Evolutionary conservation across 2,888 invertebrate species (phyloP).

Genomic region (Peribatodes rhomboidaria): DNA sequence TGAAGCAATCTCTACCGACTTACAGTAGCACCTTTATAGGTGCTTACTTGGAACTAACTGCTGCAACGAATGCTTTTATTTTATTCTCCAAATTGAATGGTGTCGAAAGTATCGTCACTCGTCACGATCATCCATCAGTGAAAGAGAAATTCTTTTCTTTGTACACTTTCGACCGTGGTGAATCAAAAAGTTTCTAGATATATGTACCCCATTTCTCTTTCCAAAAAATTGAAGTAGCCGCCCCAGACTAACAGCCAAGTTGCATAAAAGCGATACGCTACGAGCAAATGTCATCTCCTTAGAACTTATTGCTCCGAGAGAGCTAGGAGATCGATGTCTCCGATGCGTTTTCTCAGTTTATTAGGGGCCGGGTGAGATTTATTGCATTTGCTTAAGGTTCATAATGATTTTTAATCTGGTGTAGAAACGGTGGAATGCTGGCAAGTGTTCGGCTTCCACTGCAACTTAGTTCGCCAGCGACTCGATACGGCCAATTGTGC

Average conservation of each 20-base stretch:
- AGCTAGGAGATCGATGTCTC: constrained; percentile 18
- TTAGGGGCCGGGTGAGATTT: constrained; percentile 22
- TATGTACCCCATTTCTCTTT: constrained; percentile 33
- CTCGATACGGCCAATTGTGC: constrained; percentile 85
- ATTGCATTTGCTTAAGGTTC: constrained; percentile 23
- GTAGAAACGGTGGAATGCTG: constrained; percentile 65
- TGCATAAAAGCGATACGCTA: constrained; percentile 13
- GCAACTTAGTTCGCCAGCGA: constrained; percentile 71
- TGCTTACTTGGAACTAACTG: constrained; percentile 41
- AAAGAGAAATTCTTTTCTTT: constrained; percentile 59
- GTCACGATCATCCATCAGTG: constrained; percentile 63
- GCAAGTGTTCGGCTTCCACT: constrained; percentile 56
- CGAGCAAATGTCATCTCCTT: neutral
- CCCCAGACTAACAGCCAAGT: constrained; percentile 13
- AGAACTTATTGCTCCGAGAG: constrained; percentile 4
- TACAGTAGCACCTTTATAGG: constrained; percentile 34
- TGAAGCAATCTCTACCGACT: constrained; percentile 17
- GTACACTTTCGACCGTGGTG: constrained; percentile 56
- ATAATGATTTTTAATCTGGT: constrained; percentile 29
- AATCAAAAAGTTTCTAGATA: constrained; percentile 46
- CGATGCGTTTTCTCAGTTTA: constrained; percentile 9
- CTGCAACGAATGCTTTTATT: constrained; percentile 46
- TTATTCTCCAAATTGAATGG: constrained; percentile 53
- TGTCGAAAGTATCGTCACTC: constrained; percentile 59
- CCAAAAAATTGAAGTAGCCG: constrained; percentile 21